Percentiles rank a stretch among this genome's conserved stretches.
phyloP scores from a whole-genome alignment of 2,113 vertebrate genomes.

The Trogon melanurus region DNA sequence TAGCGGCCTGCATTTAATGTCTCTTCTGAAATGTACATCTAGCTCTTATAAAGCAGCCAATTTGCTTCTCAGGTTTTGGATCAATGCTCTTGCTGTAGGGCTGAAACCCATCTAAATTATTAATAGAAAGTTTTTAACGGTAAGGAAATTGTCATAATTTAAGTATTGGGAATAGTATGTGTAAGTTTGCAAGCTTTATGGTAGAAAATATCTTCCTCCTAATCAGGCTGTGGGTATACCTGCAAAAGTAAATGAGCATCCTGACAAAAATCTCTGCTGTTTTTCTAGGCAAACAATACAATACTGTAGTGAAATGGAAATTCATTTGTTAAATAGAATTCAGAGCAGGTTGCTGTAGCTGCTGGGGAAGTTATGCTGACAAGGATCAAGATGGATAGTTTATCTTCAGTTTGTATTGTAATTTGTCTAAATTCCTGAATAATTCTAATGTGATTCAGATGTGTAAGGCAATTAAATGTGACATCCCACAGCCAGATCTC shows the following conservation, averaged over 20 bases:
- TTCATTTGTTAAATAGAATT: not conserved
- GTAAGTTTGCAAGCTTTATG: not conserved
- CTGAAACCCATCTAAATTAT: not conserved
- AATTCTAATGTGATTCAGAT: not conserved
- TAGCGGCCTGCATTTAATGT: not conserved
- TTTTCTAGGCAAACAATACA: not conserved
- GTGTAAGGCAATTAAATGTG: not conserved
- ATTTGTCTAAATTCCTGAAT: slow-evolving; percentile 24
- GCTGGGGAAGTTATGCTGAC: not conserved
- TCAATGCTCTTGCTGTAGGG: not conserved
- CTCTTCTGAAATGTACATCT: not conserved
- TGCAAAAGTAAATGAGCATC: not conserved
- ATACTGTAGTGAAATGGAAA: not conserved
- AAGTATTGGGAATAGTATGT: not conserved
- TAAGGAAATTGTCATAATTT: not conserved
- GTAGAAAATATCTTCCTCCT: not conserved
- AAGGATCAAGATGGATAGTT: slow-evolving; percentile 8
- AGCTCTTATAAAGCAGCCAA: not conserved
- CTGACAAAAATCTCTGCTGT: not conserved
- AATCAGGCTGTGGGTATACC: not conserved
- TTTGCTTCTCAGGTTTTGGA: not conserved
- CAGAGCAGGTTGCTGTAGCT: not conserved
- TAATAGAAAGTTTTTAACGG: not conserved
- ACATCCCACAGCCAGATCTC: not conserved
- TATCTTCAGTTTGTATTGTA: slow-evolving; percentile 30